These are phyloP conservation scores for Drosophila neonasuta DNA, from an alignment of 2,888 invertebrate genomes.

Conservation along the genomic window DNA sequence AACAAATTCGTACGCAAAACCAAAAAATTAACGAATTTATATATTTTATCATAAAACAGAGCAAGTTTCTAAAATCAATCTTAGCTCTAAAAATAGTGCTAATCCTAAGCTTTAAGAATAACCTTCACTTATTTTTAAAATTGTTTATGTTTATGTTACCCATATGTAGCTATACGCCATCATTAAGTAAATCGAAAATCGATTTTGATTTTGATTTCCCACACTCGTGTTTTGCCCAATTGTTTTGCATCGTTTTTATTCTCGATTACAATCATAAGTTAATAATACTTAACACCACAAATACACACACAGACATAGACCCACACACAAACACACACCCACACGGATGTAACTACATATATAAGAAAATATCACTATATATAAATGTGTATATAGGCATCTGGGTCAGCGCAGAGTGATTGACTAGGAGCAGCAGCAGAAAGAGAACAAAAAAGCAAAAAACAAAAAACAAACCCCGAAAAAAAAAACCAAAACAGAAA, in stretches of 20 bases:
- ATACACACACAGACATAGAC: constrained; percentile 14
- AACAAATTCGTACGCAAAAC: too few species aligned
- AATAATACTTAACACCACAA: not conserved
- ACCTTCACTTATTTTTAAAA: too few species aligned
- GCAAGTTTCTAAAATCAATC: too few species aligned
- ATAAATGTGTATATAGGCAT: constrained; percentile 25
- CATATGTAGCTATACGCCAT: constrained; percentile 12
- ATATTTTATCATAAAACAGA: too few species aligned
- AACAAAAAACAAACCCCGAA: constrained; percentile 31
- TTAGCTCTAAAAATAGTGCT: too few species aligned
- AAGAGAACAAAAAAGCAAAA: constrained; percentile 6
- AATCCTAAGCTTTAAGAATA: too few species aligned
- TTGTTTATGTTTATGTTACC: too few species aligned
- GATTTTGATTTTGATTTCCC: constrained; percentile 20
- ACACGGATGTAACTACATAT: constrained; percentile 10
- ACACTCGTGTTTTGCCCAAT: constrained; percentile 30
- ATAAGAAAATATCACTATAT: constrained; percentile 7
- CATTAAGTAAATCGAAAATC: constrained; percentile 13
- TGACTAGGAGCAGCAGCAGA: constrained; percentile 35
- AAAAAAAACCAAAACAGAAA: constrained; percentile 40
- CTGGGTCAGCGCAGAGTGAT: constrained; percentile 29
- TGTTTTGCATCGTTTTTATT: constrained; percentile 38
- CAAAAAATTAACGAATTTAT: too few species aligned
- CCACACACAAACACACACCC: not conserved
- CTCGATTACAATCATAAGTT: constrained; percentile 16